Conservation (phyloP, 2,888 invertebrate species). For the Zygothrica quintamaculata region DNA sequence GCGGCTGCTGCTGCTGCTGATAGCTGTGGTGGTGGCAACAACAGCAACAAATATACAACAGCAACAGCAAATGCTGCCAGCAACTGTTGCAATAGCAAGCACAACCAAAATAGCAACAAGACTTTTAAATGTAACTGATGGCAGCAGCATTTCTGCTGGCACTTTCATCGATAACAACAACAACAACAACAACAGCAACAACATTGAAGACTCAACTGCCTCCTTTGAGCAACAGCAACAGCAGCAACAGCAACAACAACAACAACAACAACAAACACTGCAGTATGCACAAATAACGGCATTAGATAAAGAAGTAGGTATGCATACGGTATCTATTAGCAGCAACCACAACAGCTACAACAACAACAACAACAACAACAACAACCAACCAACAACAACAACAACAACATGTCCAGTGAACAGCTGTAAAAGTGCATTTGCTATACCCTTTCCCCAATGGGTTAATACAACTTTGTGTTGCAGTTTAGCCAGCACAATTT, state of each 20-base stretch:
- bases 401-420: not conserved
- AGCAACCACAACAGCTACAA: constrained; percentile 28
- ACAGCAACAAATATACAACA: constrained; percentile 42
- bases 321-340: constrained; percentile 67
- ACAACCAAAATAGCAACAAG: constrained; percentile 35
- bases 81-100: constrained; percentile 33
- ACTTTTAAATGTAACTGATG: constrained; percentile 61
- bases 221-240: constrained; percentile 51
- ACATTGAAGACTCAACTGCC: constrained; percentile 26
- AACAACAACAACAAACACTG: constrained; percentile 36
- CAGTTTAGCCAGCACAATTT: too few relatives aligned
- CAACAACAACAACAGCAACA: constrained; percentile 41
- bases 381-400: constrained; percentile 22
- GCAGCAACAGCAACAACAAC: constrained; percentile 31
- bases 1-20: constrained; percentile 49
- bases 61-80: constrained; percentile 39
- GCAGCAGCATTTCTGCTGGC: constrained; percentile 12
- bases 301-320: constrained; percentile 84
- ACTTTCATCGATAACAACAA: constrained; percentile 68
- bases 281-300: constrained; percentile 75
- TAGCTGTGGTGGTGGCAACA: constrained; percentile 48
- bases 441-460: not conserved
- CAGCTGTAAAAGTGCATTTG: constrained; percentile 1
- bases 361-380: constrained; percentile 23
- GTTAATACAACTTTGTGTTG: too few relatives aligned